Conservation (phyloP, 2,113 vertebrate species). For the Felis catus region F.catus_Fca126_mat1.0 CM031420.1:156836501-156837000, state of each 20-base stretch:
- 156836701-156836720: not conserved
- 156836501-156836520: conserved; percentile 74
- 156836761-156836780: not conserved
- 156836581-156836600: conserved; percentile 84
- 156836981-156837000: conserved; percentile 9
- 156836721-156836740: not conserved
- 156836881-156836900: not conserved
- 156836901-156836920: conserved; percentile 30
- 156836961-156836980: not conserved
- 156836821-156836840: not conserved
- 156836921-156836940: conserved; percentile 26
- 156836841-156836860: conserved; percentile 23
- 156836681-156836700: conserved; percentile 29
- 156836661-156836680: conserved; percentile 8
- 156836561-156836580: conserved; percentile 74
- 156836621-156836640: conserved; percentile 78
- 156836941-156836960: conserved; percentile 58
- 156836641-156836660: conserved; percentile 77
- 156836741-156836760: not conserved
- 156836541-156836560: conserved; percentile 78
- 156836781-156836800: not conserved
- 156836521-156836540: conserved; percentile 71
- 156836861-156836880: conserved; percentile 6
- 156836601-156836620: conserved; percentile 82
- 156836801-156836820: not conserved